A percentile compares a stretch with the other conserved stretches of the same genome.
These are phyloP conservation scores for Drosophila peninsularis DNA, from an alignment of 2,888 invertebrate species.

Conservation along the genomic window DNA sequence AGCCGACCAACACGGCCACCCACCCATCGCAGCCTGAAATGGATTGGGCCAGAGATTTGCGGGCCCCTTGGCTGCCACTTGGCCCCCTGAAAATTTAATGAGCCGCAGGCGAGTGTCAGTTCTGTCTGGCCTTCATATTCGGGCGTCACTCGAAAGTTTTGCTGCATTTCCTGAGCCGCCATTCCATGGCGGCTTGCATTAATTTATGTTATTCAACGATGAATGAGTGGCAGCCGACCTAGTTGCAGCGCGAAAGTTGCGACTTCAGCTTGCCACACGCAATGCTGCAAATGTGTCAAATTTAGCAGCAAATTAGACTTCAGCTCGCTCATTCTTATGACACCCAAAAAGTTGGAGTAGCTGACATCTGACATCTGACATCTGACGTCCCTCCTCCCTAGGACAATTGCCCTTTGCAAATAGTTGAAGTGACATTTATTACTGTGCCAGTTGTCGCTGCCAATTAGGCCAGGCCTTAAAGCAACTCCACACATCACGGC, in stretches of 20 bases:
- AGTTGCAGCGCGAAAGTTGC: conserved; percentile 36
- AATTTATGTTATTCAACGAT: conserved; percentile 68
- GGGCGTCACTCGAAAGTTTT: conserved; percentile 40
- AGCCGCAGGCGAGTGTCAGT: conserved; percentile 66
- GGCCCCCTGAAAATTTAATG: conserved; percentile 65
- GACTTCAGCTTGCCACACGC: conserved; percentile 36
- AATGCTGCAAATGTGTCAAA: conserved; percentile 69
- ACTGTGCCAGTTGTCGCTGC: conserved; percentile 11
- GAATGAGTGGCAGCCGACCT: conserved; percentile 62
- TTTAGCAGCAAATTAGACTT: conserved; percentile 74
- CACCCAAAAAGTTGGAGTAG: conserved; percentile 34
- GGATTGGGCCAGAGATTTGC: conserved; percentile 22
- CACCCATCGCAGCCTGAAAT: no score
- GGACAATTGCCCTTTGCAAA: conserved; percentile 40
- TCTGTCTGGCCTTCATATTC: conserved; percentile 60
- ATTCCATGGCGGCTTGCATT: conserved; percentile 36
- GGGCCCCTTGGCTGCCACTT: conserved; percentile 45
- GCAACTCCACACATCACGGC: conserved; percentile 47
- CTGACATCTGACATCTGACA: conserved; percentile 23
- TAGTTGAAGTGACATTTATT: conserved; percentile 55
- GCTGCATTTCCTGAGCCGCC: conserved; percentile 51
- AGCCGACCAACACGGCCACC: no score
- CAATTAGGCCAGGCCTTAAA: conserved; percentile 47
- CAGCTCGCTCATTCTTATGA: conserved; percentile 27
- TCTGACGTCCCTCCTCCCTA: conserved; percentile 15